Percentiles rank a stretch among this genome's conserved stretches.
Evolutionary conservation across 2,113 vertebrate genomes (phyloP).

Genomic region (Morone chrysops): DNA sequence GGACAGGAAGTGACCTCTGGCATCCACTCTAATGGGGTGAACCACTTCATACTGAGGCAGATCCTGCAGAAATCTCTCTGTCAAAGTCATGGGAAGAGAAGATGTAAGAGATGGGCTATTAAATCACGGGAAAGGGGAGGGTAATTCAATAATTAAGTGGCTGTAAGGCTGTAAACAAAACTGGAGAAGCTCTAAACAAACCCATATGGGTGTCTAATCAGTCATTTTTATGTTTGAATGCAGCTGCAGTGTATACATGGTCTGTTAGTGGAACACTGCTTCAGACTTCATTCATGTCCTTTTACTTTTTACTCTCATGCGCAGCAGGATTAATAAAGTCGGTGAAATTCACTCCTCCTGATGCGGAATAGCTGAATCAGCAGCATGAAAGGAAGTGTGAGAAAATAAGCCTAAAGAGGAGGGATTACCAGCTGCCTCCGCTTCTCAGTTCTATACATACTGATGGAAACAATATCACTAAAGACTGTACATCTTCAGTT

Average conservation of each 20-base stretch:
- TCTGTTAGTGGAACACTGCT: neutral
- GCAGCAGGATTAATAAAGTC: constrained; percentile 9
- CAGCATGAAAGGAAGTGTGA: neutral
- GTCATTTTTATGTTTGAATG: constrained; percentile 13
- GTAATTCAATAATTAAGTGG: constrained; percentile 29
- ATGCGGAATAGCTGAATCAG: neutral
- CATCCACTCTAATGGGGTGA: constrained; percentile 90
- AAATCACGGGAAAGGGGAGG: constrained; percentile 39
- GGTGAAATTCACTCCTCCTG: neutral
- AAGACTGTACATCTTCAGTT: neutral
- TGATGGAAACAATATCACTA: neutral
- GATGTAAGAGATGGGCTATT: constrained; percentile 28
- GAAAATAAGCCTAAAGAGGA: neutral
- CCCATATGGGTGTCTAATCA: constrained; percentile 12
- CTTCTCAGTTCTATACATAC: neutral
- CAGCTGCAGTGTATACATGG: neutral
- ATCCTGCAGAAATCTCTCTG: constrained; percentile 67
- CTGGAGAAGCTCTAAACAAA: constrained; percentile 40
- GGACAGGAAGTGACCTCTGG: constrained; percentile 91
- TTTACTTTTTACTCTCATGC: neutral
- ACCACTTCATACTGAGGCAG: constrained; percentile 87
- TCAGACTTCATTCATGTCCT: neutral
- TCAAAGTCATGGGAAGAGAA: constrained; percentile 47
- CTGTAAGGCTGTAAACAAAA: constrained; percentile 48
- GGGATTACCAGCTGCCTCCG: neutral